Conservation (phyloP, 2,888 invertebrate genomes). For the Rhagophthalmus giganteus region DNA sequence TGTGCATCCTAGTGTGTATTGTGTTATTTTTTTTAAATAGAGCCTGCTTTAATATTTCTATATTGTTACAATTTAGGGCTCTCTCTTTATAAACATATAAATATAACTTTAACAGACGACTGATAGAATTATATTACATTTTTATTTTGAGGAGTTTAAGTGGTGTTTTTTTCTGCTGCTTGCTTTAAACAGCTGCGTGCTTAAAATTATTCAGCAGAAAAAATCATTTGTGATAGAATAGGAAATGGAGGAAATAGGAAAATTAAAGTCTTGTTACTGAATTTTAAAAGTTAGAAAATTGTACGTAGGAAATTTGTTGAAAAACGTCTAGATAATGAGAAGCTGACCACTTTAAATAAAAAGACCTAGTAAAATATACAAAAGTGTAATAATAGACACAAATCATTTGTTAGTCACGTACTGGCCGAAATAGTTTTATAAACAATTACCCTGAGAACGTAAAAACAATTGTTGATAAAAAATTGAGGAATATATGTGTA, state of each 20-base stretch:
- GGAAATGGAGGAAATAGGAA: constrained; percentile 5
- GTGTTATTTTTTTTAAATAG: constrained; percentile 8
- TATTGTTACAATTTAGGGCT: constrained; percentile 17
- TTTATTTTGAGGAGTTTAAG: constrained; percentile 4
- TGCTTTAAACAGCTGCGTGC: constrained; percentile 2
- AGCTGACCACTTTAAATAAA: constrained; percentile 5
- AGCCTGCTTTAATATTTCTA: constrained; percentile 7
- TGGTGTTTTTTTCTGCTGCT: constrained; percentile 7
- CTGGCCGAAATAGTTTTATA: constrained; percentile 3
- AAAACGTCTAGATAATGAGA: constrained; percentile 1
- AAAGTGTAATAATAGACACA: constrained; percentile 1
- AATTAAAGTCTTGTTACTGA: constrained; percentile 5
- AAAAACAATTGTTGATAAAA: not conserved
- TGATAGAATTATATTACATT: constrained; percentile 14
- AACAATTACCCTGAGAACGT: not conserved
- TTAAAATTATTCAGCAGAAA: constrained; percentile 4
- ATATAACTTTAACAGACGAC: constrained; percentile 19
- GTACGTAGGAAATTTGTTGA: constrained; percentile 2
- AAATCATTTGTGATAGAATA: constrained; percentile 7
- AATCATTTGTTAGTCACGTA: constrained; percentile 5
- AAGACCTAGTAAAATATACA: constrained; percentile 4
- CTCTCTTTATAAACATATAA: too few relatives aligned
- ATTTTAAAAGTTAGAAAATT: not conserved
- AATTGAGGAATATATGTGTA: not conserved
- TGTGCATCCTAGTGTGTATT: constrained; percentile 19